These are phyloP conservation scores for Pedicia rivosa DNA, from an alignment of 2,888 invertebrate genomes.

Conservation along the genomic window DNA sequence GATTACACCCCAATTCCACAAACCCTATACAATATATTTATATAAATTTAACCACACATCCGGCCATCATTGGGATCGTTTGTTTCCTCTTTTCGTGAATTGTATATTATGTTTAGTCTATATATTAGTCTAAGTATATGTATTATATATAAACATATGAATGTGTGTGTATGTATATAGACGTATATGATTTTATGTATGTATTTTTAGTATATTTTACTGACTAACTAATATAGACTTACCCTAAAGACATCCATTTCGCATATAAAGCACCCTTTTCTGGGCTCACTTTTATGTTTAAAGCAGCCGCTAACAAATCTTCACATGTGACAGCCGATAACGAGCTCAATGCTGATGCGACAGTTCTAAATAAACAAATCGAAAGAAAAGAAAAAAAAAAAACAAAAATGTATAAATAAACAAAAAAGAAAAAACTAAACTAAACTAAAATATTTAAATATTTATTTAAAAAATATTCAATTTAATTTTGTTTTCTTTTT, in stretches of 20 bases:
- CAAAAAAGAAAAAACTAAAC: neutral
- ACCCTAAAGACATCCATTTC: slow-evolving; percentile 50
- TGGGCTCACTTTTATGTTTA: slow-evolving; percentile 54
- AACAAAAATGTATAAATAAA: slow-evolving; percentile 5
- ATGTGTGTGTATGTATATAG: no score
- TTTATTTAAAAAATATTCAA: slow-evolving; percentile 7
- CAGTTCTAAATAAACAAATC: slow-evolving; percentile 46
- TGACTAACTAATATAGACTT: no score
- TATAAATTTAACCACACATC: no score
- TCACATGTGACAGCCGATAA: slow-evolving; percentile 81
- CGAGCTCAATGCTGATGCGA: slow-evolving; percentile 89
- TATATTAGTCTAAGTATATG: no score
- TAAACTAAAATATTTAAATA: neutral
- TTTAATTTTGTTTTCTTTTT: slow-evolving; percentile 18
- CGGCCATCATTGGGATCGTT: no score
- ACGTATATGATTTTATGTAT: no score
- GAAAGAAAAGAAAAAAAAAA: slow-evolving; percentile 14
- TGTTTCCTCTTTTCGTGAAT: no score
- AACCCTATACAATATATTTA: no score
- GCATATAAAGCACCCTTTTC: slow-evolving; percentile 59
- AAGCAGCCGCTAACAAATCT: slow-evolving; percentile 62
- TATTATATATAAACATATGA: no score
- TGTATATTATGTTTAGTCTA: no score
- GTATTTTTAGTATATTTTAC: no score
- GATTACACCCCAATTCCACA: no score